Percentiles rank a stretch among this genome's conserved stretches.
phyloP scores from a whole-genome alignment of 2,888 invertebrate genomes.

The Chrysolina oricalcia region DNA sequence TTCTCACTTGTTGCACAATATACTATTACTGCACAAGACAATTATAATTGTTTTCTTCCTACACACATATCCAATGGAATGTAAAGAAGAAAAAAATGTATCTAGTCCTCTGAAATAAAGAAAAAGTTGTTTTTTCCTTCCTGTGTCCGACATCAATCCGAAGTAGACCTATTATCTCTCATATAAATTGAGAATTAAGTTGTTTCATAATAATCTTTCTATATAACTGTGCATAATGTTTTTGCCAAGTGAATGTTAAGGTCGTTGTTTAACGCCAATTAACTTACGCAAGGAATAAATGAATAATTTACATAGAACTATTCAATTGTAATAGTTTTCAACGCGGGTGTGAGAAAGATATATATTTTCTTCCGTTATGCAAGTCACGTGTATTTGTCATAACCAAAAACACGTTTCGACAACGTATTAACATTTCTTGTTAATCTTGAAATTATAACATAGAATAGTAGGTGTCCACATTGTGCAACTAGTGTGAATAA shows the following conservation, averaged over 20 bases:
- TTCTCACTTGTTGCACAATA: too few species aligned
- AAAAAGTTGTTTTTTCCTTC: neutral
- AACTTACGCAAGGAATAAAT: constrained; percentile 32
- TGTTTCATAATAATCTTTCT: constrained; percentile 28
- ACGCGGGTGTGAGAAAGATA: constrained; percentile 31
- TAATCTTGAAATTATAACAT: neutral
- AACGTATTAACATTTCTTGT: neutral
- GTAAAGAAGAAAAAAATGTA: too few species aligned
- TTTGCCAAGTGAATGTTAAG: constrained; percentile 27
- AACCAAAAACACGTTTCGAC: neutral
- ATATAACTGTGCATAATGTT: constrained; percentile 31
- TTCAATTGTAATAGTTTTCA: constrained; percentile 20
- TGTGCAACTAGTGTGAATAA: too few species aligned
- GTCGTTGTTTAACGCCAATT: constrained; percentile 32
- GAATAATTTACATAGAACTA: constrained; percentile 21
- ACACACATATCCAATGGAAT: too few species aligned
- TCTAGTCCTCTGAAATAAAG: too few species aligned
- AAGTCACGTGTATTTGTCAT: constrained; percentile 27
- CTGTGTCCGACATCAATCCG: neutral
- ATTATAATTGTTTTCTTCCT: too few species aligned
- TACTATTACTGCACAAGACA: too few species aligned
- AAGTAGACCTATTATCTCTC: constrained; percentile 2
- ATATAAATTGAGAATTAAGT: neutral
- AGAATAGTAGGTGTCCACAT: too few species aligned
- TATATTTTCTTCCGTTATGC: constrained; percentile 22